Evolutionary conservation across 2,888 invertebrate species (phyloP).

Genomic region (Drosophila kuntzei): DNA sequence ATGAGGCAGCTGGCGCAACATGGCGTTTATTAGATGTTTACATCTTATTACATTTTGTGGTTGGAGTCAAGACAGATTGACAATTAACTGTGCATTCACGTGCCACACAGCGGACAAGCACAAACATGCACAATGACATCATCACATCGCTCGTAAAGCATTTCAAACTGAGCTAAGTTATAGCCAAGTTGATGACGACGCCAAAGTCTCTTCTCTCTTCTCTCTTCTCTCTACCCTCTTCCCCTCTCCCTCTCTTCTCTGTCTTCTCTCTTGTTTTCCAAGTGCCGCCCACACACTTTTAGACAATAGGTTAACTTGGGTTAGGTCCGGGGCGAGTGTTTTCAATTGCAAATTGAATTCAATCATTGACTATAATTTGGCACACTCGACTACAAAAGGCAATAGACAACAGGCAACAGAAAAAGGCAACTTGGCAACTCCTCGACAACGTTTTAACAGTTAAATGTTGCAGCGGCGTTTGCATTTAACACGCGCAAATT

Average conservation of each 20-base stretch:
- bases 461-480: constrained; percentile 74
- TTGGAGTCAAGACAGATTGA: constrained; percentile 3
- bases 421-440: neutral
- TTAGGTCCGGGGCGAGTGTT: constrained; percentile 41
- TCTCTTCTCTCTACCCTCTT: neutral
- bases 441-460: constrained; percentile 64
- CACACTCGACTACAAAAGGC: constrained; percentile 51
- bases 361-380: constrained; percentile 80
- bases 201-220: neutral
- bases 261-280: neutral
- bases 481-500: constrained; percentile 80
- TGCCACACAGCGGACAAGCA: constrained; percentile 37
- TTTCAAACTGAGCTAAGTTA: constrained; percentile 12
- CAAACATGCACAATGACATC: constrained; percentile 62
- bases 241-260: neutral
- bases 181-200: constrained; percentile 22
- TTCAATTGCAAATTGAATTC: constrained; percentile 82
- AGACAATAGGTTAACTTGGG: constrained; percentile 29
- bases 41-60: constrained; percentile 46
- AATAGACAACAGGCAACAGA: constrained; percentile 13
- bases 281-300: constrained; percentile 10
- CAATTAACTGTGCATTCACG: constrained; percentile 73
- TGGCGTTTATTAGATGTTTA: constrained; percentile 35
- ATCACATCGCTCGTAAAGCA: constrained; percentile 21
- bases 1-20: constrained; percentile 24